Base-by-base conservation (phyloP, 1,140 invertebrate species). In the Leptopilina clavipes region DNA sequence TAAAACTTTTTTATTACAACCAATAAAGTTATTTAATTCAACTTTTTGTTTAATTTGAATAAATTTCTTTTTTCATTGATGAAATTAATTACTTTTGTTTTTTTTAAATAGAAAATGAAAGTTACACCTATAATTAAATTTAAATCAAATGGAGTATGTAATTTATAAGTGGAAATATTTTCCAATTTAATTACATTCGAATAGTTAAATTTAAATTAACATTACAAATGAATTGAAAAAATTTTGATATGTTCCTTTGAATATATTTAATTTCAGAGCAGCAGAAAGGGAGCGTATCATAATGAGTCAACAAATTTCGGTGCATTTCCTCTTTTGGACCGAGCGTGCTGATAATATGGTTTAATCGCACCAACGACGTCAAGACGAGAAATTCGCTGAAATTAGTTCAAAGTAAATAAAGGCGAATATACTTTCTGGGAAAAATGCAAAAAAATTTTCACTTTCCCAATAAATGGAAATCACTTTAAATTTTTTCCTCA, bases 251-350 rank as follows among this genome's bases (percentile, higher is more conserved):
- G 25, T 31, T 65, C 59, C 12, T 37, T 10, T 18, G 9, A 25
- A 11, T 37, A n/a, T n/a, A 31, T 14, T 65, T 31, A 22, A 65
- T 65, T 37, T 37, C 19, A 65, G 14, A 25, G 22, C 11, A 52
- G 18, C 25, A 65, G 22, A 65, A 65, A 37, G 22, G 59, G 59
- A 65, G 6, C 59, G 31, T 65, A 65, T 31, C 22, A 31, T 5
- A 65, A 25, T 65, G 59, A 65, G 19, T 65, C 59, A 31, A 37
- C 59, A 11, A 65, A 65, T 65, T 65, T 65, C 14, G 59, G 59
- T 65, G 59, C 59, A 65, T 25, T 65, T 65, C 59, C 59, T 65
- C 59, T 65, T 52, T 52, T 17, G 48, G 48, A 52, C 48, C 11
- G 25, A 31, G 19, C 14, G 12, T 59, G 5, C 11, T 59, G 11